These are phyloP conservation scores for Passer montanus DNA, from an alignment of 2,113 vertebrate species.

Conservation along the genomic window DNA sequence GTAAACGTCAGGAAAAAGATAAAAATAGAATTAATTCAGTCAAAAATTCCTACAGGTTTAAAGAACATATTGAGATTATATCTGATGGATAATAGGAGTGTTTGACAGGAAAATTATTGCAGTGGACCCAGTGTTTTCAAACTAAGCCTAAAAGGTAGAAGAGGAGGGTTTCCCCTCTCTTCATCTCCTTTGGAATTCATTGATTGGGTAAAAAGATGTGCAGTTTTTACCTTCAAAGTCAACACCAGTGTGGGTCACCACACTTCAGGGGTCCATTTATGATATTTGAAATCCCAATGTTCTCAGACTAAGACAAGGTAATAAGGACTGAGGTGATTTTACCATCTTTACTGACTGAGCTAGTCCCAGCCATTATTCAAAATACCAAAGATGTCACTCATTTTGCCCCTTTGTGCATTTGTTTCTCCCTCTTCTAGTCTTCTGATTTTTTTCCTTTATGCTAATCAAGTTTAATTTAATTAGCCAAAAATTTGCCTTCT, in stretches of 20 bases:
- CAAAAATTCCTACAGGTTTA: slow-evolving; percentile 40
- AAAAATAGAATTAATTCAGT: slow-evolving; percentile 63
- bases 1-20: slow-evolving; percentile 58
- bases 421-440: background rate
- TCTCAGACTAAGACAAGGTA: background rate
- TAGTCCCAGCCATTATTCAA: background rate
- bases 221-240: background rate
- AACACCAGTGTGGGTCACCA: background rate
- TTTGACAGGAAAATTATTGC: background rate
- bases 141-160: background rate
- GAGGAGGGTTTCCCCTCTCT: background rate
- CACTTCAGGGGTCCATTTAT: background rate
- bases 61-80: slow-evolving; percentile 17
- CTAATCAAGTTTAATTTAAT: background rate
- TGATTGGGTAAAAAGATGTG: background rate
- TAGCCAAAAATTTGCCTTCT: background rate
- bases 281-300: background rate
- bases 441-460: background rate
- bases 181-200: background rate
- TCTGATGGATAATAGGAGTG: background rate
- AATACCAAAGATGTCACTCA: background rate
- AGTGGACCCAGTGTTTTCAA: background rate
- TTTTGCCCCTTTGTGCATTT: background rate
- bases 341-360: background rate
- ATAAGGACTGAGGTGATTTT: background rate